Evolutionary conservation across 2,113 vertebrate genomes (phyloP).

Genomic region (Sapajus apella): DNA sequence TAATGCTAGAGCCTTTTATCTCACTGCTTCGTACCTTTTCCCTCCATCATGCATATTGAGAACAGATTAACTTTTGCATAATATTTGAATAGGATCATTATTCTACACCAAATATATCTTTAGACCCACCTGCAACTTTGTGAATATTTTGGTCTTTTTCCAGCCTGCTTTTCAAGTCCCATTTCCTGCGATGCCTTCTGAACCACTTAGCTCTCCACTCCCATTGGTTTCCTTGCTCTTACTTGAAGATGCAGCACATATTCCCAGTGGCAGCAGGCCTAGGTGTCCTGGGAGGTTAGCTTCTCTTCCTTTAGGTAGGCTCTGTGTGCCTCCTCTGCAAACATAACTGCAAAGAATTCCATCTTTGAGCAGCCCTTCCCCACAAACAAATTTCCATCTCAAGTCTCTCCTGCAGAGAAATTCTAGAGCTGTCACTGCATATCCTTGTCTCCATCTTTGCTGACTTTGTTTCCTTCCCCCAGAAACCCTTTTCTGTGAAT

Average conservation of each 20-base stretch:
- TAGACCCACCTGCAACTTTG: neutral
- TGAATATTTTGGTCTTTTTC: neutral
- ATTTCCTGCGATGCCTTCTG: neutral
- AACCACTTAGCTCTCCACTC: neutral
- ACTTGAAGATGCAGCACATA: accelerated
- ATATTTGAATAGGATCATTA: neutral
- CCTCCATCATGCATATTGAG: neutral
- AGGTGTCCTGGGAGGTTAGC: neutral
- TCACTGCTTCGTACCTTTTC: neutral
- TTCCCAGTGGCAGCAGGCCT: neutral
- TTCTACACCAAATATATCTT: neutral
- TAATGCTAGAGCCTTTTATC: neutral
- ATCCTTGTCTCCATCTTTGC: neutral
- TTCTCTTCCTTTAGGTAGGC: neutral
- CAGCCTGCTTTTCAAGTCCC: neutral
- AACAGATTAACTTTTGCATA: neutral
- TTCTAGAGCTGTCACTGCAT: neutral
- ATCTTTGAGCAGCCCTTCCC: neutral
- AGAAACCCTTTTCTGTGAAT: neutral
- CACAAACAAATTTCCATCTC: neutral
- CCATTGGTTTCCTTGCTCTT: neutral
- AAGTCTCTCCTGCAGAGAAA: neutral
- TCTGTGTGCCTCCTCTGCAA: neutral
- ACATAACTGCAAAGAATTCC: neutral
- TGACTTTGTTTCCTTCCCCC: too few species aligned